Base-by-base conservation (phyloP, 2,113 vertebrate genomes). In the Choloepus hoffmanni region DNA sequence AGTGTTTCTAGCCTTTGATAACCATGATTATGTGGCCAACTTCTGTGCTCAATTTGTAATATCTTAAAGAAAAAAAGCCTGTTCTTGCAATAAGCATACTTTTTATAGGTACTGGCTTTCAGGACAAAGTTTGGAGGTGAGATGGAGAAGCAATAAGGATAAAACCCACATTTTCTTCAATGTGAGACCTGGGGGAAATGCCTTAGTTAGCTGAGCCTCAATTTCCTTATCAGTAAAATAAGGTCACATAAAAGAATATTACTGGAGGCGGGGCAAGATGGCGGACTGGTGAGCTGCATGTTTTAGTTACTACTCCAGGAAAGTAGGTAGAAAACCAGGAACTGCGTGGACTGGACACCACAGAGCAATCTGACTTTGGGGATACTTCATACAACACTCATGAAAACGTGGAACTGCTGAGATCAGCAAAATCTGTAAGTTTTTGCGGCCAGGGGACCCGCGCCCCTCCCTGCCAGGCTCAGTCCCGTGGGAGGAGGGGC, bases 151-250 rank as follows among this genome's bases (percentile, higher is more conserved):
- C 45, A 92, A 78, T 53, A 48, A 90, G 90, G 63, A 90, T 26
- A 74, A 7, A 58, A 58, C 9, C 53, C 70, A 16, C 15, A 1
- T 73, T 78, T 94, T 72, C 67, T 89, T 73, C 33, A 36, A 55
- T 30, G 83, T 65, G 45, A 77, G 36, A 84, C 13, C 9, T 48
- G n/a, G 68, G 10, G 60, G 15, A 68, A 50, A 74, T 68, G 30
- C 10, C 26, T 83, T 48, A 89, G 13, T 33, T 40, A 40, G 2
- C 33, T 85, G 12, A 89, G 33, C 62, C 18, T 72, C 43, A 68
- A 55, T 58, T 93, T 88, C 50, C 33, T 95, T 90, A 90, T 85
- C 11, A 81, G 63, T 62, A 82, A 85, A 95, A 95, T 76, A 79
- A 87, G 12, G 28, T 90, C 62, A 81, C 0, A 26, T 21, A 88